Evolutionary conservation across 2,888 invertebrate species (phyloP).

Genomic region (Syrista parreyssii): DNA sequence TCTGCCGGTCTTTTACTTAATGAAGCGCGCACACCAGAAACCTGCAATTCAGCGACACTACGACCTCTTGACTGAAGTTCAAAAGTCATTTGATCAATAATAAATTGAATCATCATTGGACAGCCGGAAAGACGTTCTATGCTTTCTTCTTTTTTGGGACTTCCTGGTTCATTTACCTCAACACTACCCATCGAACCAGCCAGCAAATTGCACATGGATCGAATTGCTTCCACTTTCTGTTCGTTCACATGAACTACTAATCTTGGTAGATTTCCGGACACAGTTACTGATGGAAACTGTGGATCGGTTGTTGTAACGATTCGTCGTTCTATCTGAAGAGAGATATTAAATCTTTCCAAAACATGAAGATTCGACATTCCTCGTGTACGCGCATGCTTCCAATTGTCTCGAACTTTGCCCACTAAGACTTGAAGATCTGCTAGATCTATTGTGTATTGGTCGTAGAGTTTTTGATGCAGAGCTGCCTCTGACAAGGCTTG

Average conservation of each 20-base stretch:
- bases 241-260: conserved; percentile 92
- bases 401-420: conserved; percentile 89
- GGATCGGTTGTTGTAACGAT: conserved; percentile 87
- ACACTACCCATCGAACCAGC: conserved; percentile 46
- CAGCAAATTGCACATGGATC: conserved; percentile 69
- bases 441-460: conserved; percentile 73
- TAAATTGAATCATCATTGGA: conserved; percentile 85
- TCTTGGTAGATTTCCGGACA: conserved; percentile 88
- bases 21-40: conserved; percentile 85
- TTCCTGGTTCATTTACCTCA: conserved; percentile 46
- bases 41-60: conserved; percentile 93
- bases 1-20: conserved; percentile 81
- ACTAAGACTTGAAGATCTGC: conserved; percentile 78
- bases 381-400: conserved; percentile 88
- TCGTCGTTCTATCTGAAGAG: conserved; percentile 79
- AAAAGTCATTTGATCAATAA: conserved; percentile 84
- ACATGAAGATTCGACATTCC: conserved; percentile 88
- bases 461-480: conserved; percentile 79
- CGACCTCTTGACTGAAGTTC: conserved; percentile 86
- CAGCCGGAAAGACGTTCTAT: conserved; percentile 51
- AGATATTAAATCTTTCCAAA: conserved; percentile 75
- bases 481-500: conserved; percentile 69
- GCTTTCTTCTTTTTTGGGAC: conserved; percentile 56
- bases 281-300: conserved; percentile 84
- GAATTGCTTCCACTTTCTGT: conserved; percentile 81